Base-by-base conservation (phyloP, 1,140 invertebrate species). In the Aphelenchoides avenae region DNA sequence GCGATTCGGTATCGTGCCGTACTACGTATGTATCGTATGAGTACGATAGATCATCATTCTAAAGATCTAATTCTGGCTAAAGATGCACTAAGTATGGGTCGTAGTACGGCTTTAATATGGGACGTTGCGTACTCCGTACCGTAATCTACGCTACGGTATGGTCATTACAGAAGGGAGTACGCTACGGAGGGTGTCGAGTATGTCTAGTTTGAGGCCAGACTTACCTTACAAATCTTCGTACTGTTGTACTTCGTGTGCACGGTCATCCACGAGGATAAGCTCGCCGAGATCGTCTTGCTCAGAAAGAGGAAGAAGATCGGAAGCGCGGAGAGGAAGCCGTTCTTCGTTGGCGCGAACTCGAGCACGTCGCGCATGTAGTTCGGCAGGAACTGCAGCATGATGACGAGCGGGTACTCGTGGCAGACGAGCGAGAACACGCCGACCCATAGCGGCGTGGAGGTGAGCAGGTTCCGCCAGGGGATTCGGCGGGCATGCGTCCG, bases 311-410 rank as follows among this genome's bases (percentile, higher is more conserved):
- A 75, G 7, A 71, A 39, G 46, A 75, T 75, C 9, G 72, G 72
- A 5, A 75, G 40, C 1, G 72, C 71, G 18, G 72, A 71, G 18
- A 74, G 54, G 1, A 68, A 36, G 26, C 72, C 72, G 39, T 75
- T 75, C 49, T 74, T 65, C 26, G 72, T 71, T 1, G 72, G 72
- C 22, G 73, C 60, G 40, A 76, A 76, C 47, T 75, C 71, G 5
- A 75, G 47, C 20, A 75, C 74, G 49, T 75, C 72, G 43, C 72
- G 46, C 74, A 75, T 74, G 44, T 75, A 75, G 46, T 75, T 75
- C 5, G 72, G 72, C 15, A 76, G 34, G 53, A 75, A 75, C 41
- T 75, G 72, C 3, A 74, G 64, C 73, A 74, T 76, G 27, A 74
- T 75, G 9, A 74, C 73, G 15, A 74, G 41, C 9, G 71, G 71